phyloP scores from a whole-genome alignment of 1,140 invertebrate species.

The Maconellicoccus hirsutus region DNA sequence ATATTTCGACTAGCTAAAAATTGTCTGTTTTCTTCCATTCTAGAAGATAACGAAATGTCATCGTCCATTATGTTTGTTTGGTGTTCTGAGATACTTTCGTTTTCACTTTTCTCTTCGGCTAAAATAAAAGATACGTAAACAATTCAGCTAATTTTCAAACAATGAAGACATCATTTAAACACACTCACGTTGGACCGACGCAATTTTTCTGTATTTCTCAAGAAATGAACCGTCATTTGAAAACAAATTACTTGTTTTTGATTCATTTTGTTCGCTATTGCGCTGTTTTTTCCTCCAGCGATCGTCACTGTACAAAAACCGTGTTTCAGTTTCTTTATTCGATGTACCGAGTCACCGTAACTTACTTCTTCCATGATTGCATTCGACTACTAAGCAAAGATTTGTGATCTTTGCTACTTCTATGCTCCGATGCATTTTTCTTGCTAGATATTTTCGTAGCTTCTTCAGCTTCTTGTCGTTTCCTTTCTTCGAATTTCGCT shows the following conservation, averaged over 20 bases:
- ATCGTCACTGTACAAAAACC: slow-evolving; percentile 15
- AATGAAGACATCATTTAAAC: not conserved
- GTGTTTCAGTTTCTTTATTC: not conserved
- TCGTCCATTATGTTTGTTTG: not conserved
- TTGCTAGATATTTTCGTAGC: slow-evolving; percentile 20
- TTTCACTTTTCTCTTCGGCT: not conserved
- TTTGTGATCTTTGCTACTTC: slow-evolving; percentile 12
- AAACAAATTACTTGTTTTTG: slow-evolving; percentile 42
- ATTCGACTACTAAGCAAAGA: slow-evolving; percentile 17
- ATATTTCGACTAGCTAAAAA: not conserved
- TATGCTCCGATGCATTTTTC: not conserved
- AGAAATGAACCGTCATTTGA: slow-evolving; percentile 71
- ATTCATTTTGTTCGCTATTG: not conserved
- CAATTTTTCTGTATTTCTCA: slow-evolving; percentile 61
- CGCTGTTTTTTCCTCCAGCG: slow-evolving; percentile 18
- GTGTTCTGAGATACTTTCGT: not conserved
- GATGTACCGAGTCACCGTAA: not conserved
- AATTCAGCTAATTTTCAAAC: not conserved
- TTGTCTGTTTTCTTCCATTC: slow-evolving; percentile 1
- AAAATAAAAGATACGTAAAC: not conserved
- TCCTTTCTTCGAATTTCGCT: slow-evolving; percentile 47
- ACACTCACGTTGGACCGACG: slow-evolving; percentile 34
- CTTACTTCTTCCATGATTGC: slow-evolving; percentile 19
- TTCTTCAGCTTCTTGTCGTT: slow-evolving; percentile 44
- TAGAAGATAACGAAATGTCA: not conserved